phyloP scores from a whole-genome alignment of 1,140 invertebrate genomes.

The Neodiprion pinetum region DNA sequence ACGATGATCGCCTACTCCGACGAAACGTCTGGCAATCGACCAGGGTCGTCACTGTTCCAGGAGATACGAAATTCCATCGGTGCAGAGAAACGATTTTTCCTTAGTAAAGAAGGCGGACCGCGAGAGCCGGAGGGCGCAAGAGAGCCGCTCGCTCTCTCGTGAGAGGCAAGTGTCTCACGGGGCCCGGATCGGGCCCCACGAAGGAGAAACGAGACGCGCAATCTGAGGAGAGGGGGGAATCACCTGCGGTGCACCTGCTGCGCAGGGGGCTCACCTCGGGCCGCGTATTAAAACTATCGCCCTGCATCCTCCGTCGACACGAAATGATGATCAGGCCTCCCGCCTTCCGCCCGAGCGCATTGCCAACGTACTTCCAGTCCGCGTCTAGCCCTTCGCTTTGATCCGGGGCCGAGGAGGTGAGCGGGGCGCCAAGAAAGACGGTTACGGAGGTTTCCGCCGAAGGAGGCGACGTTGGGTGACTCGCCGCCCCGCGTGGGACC shows the following conservation, averaged over 20 bases:
- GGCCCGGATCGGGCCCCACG: slow-evolving; percentile 1
- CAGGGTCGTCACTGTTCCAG: background rate
- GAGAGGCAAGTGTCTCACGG: background rate
- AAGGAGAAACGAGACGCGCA: slow-evolving; percentile 7
- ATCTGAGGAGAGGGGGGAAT: slow-evolving; percentile 33
- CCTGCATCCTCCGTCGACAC: slow-evolving; percentile 25
- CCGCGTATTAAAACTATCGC: slow-evolving; percentile 52
- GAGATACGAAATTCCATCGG: background rate
- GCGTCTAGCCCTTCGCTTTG: slow-evolving; percentile 3
- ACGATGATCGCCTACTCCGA: too few species aligned
- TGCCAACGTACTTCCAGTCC: slow-evolving; percentile 11
- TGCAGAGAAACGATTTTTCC: background rate
- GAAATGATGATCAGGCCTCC: slow-evolving; percentile 1
- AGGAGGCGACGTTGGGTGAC: slow-evolving; percentile 5
- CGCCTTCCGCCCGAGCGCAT: slow-evolving; percentile 12
- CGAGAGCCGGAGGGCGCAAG: background rate
- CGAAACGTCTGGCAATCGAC: background rate
- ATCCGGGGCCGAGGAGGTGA: slow-evolving; percentile 25
- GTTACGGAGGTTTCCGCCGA: slow-evolving; percentile 34
- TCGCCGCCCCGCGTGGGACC: slow-evolving; percentile 48
- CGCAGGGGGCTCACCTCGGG: slow-evolving; percentile 44
- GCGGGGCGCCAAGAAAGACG: slow-evolving; percentile 39
- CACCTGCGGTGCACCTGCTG: slow-evolving; percentile 48
- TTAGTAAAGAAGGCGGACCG: background rate
- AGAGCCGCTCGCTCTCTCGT: background rate